Conservation (phyloP, 2,113 vertebrate genomes). For the Gobiocypris rarus region DNA sequence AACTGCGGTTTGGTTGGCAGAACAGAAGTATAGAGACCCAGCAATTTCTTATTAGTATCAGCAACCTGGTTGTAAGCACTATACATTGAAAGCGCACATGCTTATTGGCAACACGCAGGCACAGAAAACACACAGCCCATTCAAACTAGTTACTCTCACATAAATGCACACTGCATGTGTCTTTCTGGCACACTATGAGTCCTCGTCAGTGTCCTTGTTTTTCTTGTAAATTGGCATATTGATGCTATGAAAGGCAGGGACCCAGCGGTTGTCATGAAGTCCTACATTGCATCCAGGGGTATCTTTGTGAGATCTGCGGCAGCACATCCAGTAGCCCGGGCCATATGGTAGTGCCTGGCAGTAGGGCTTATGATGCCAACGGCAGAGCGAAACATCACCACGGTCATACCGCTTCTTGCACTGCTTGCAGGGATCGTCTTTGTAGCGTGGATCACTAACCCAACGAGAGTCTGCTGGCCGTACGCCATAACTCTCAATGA, state of each 20-base stretch:
- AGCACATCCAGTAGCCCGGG: constrained; percentile 98
- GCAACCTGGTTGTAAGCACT: constrained; percentile 55
- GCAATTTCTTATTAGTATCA: constrained; percentile 56
- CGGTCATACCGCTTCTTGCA: constrained; percentile 89
- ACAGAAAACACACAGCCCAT: constrained; percentile 48
- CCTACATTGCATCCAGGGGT: constrained; percentile 90
- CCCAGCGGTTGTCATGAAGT: constrained; percentile 98
- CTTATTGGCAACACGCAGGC: constrained; percentile 44
- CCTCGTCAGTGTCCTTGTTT: constrained; percentile 74
- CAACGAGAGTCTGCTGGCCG: constrained; percentile 91
- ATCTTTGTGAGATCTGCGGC: constrained; percentile 84
- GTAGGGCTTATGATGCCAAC: constrained; percentile 97
- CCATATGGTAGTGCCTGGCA: constrained; percentile 93
- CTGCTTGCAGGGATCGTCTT: constrained; percentile 95
- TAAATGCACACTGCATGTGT: constrained; percentile 49
- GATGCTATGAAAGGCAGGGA: constrained; percentile 90
- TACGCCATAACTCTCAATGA: constrained; percentile 90
- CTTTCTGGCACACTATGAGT: constrained; percentile 65
- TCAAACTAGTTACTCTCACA: constrained; percentile 39
- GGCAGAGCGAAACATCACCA: constrained; percentile 91
- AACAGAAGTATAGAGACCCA: constrained; percentile 39
- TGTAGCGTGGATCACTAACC: constrained; percentile 93
- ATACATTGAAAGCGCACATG: constrained; percentile 33
- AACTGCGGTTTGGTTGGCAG: constrained; percentile 25
- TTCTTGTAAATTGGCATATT: constrained; percentile 85